Evolutionary conservation across 2,888 invertebrate species (phyloP).

Genomic region (Drosophila recens): DNA sequence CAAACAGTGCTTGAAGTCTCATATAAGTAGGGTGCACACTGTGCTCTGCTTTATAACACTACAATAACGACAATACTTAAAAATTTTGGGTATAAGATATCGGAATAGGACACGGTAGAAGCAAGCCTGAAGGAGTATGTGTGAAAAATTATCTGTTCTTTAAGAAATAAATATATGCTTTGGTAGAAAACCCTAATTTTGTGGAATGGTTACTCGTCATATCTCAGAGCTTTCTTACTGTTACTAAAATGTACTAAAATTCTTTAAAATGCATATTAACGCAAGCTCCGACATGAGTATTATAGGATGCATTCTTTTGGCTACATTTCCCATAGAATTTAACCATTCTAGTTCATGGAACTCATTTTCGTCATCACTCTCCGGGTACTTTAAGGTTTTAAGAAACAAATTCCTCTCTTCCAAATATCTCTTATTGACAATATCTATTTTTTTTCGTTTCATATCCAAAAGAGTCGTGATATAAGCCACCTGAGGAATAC

Average conservation of each 20-base stretch:
- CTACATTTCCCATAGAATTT: background rate
- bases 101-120: no score
- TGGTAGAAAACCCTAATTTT: background rate
- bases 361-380: background rate
- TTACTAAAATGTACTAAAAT: background rate
- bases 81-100: background rate
- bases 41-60: background rate
- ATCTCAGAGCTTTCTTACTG: background rate
- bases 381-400: background rate
- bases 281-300: background rate
- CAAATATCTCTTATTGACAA: background rate
- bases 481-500: background rate
- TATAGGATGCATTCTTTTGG: background rate
- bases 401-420: background rate
- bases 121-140: no score
- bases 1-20: background rate
- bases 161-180: background rate
- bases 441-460: slow-evolving; percentile 1
- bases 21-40: no score
- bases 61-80: background rate
- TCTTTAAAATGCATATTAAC: background rate
- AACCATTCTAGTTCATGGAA: background rate
- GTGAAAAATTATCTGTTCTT: no score
- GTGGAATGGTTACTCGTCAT: background rate
- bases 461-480: background rate